Evolutionary conservation across 2,888 invertebrate genomes (phyloP).

Genomic region (Dioctria rufipes): DNA sequence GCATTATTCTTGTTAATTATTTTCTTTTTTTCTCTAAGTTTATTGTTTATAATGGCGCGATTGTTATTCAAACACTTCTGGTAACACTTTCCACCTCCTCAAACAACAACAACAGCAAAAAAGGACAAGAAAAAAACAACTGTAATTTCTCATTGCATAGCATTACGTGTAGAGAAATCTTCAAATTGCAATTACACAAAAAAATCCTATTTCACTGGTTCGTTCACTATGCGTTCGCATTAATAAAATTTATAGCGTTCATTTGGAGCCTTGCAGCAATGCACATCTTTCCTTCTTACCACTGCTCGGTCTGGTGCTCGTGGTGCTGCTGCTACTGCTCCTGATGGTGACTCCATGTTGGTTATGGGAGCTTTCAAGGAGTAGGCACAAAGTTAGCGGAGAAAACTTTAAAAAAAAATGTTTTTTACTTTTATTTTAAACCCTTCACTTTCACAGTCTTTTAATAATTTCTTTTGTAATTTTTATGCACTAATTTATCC

Average conservation of each 20-base stretch:
- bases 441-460: neutral
- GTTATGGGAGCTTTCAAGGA: conserved; percentile 33
- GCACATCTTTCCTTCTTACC: conserved; percentile 15
- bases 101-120: conserved; percentile 3
- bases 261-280: neutral
- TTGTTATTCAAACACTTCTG: conserved; percentile 9
- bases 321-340: neutral
- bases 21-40: neutral
- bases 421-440: neutral
- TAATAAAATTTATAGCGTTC: conserved; percentile 21
- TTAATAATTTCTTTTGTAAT: too few species aligned
- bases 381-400: conserved; percentile 8
- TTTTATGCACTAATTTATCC: too few species aligned
- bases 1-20: neutral
- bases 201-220: neutral
- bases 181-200: neutral
- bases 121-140: too few species aligned
- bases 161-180: too few species aligned
- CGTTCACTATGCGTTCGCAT: neutral
- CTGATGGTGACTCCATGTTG: conserved; percentile 43
- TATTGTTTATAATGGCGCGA: conserved; percentile 33
- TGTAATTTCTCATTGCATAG: too few species aligned
- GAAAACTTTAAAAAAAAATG: neutral
- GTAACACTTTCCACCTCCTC: neutral
- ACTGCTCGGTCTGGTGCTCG: neutral